Percentiles rank a stretch among this genome's conserved stretches.
phyloP scores from a whole-genome alignment of 2,888 invertebrate species.

The Pachycephus smyrnensis region DNA sequence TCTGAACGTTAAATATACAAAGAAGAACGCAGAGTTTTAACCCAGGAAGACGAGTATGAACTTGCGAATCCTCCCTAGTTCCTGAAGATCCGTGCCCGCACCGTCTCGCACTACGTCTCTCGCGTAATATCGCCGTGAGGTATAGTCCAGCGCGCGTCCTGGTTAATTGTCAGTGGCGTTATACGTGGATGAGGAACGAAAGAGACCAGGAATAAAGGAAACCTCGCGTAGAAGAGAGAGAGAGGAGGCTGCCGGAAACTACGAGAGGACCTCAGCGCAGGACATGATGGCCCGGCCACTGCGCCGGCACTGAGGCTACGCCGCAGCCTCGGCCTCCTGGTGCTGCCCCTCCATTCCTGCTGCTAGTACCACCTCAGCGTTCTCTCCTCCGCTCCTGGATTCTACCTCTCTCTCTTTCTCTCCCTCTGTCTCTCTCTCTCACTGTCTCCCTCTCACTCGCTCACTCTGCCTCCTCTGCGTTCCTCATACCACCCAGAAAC shows the following conservation, averaged over 20 bases:
- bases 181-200: slow-evolving; percentile 1
- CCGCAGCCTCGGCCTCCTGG: slow-evolving; percentile 65
- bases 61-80: not conserved
- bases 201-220: not conserved
- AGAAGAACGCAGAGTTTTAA: not conserved
- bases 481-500: not conserved
- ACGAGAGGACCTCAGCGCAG: slow-evolving; percentile 48
- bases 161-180: not conserved
- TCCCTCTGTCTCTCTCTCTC: slow-evolving; percentile 5
- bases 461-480: slow-evolving; percentile 7
- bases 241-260: slow-evolving; percentile 3
- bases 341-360: slow-evolving; percentile 36
- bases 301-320: slow-evolving; percentile 66
- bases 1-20: not conserved
- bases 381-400: slow-evolving; percentile 15
- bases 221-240: slow-evolving; percentile 3
- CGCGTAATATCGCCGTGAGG: not conserved
- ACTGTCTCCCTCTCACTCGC: slow-evolving; percentile 8
- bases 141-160: not conserved
- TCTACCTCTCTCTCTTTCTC: slow-evolving; percentile 3
- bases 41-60: not conserved
- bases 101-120: not conserved
- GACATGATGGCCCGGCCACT: slow-evolving; percentile 67
- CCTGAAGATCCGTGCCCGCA: not conserved
- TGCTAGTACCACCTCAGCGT: slow-evolving; percentile 10